Evolutionary conservation across 2,113 vertebrate species (phyloP), one percentile per base, ranked within the genome.

Genomic region (Cebus imitator): DNA sequence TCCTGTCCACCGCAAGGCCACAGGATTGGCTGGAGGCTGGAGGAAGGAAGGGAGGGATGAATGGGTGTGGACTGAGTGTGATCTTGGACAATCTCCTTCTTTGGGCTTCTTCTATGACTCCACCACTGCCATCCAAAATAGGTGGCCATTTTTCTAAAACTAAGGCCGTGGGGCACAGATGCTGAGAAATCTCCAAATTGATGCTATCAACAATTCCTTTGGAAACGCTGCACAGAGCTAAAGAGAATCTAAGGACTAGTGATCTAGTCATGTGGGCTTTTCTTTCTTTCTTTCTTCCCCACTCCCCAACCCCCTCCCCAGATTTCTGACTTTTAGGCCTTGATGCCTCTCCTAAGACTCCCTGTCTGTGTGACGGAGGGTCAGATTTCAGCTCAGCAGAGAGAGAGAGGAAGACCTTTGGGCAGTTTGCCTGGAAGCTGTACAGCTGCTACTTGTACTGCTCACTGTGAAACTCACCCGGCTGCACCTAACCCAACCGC

Each of bases 41-140:
- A 11, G 43, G 37, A 55, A 9, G 57, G 43, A 2, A 50, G 1
- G 52, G n/a, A 5, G 43, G 18, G 37, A 20, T 0, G 18, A 10
- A 9, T 0, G 2, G 55, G 11, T 8, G 27, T 2, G 30, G 72
- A 3, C 5, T 7, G 30, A 37, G 10, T 0, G 9, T 30, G 48
- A 78, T 73, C n/a, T 30, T 37, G 32, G 55, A 35, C 23, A 16
- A 1, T 27, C 79, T 25, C 75, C 61, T 92, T 83, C 79, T 58
- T 4, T 37, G 79, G n/a, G 50, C 57, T 76, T 7, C 27, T 52
- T 23, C 55, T 3, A 0, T 4, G 50, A 83, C 14, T 11, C 52
- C 8, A 13, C 57, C 5, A 1, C 35, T 23, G 76, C 40, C 68
- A 30, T 50, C 45, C 8, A 4, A 12, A 23, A 37, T 14, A 37